Base-by-base conservation (phyloP, 2,113 vertebrate genomes). In the Beaufortia kweichowensis region DNA sequence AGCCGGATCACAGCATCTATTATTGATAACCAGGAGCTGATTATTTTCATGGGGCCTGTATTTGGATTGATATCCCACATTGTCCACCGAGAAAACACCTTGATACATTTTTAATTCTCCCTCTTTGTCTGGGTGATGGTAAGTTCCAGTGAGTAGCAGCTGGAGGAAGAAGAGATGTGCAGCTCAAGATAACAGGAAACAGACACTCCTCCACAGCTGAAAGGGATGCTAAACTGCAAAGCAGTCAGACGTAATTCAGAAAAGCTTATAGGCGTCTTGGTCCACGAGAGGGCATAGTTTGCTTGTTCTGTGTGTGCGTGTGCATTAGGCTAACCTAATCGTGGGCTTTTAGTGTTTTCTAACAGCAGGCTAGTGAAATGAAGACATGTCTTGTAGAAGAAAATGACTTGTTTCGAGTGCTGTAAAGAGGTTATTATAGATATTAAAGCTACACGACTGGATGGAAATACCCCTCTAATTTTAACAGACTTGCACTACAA, bases 21-120 rank as follows among this genome's bases (percentile, higher is more conserved):
- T 90, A 92, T 91, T 87, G 85, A 91, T 90, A 87, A 80, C 28
- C 62, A 56, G 74, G 75, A 88, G 85, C 88, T 87, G 87, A 90
- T 91, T 90, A 87, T 88, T 85, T 90, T 85, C 88, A 87, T 77
- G 67, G 71, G 70, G 84, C 74, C 66, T 17, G 69, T 77, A 77
- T 41, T 2, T 82, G 79, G 75, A 86, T 82, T 84, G 79, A 87
- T 82, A 89, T 85, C 75, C 76, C 33, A 61, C 83, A 88, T 87
- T 84, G 73, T 70, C 77, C 82, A 87, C 84, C 85, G 85, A 87
- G 84, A 86, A 90, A 90, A 88, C 82, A 83, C 19, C 8, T 83
- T 15, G 53, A 77, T 80, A 84, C 84, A 89, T 89, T 89, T 89
- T 84, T 85, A 85, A 91, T 90, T 33, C 50, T 53, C 78, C 35